Percentiles rank a stretch among this genome's conserved stretches.
These are phyloP conservation scores for Rhagoletis pomonella DNA, from an alignment of 1,140 invertebrate genomes.

Conservation along the genomic window DNA sequence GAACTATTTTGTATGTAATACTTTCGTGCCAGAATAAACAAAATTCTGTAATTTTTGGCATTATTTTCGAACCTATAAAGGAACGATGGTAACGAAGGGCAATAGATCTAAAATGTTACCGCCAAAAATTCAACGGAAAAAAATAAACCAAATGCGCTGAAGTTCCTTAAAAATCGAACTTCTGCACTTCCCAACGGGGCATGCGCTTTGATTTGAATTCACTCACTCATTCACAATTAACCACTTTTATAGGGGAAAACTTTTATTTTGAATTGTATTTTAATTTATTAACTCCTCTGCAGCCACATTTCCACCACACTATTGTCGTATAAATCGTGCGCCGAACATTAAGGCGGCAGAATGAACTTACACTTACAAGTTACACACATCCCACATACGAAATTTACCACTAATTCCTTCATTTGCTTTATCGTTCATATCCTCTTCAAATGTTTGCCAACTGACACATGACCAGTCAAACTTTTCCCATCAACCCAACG, in stretches of 20 bases:
- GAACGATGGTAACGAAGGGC: no score
- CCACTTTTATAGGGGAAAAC: conserved; percentile 23
- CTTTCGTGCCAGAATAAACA: no score
- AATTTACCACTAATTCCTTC: conserved; percentile 8
- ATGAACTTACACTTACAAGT: background rate
- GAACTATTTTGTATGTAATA: no score
- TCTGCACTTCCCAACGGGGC: no score
- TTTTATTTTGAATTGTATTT: conserved; percentile 15
- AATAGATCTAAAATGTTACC: no score
- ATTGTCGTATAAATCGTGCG: background rate
- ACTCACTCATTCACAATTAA: conserved; percentile 19
- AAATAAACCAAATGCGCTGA: no score
- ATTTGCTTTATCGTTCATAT: conserved; percentile 19
- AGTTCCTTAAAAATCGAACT: no score
- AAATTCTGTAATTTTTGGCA: no score
- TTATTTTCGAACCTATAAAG: no score
- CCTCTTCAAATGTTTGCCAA: conserved; percentile 3
- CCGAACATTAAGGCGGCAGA: background rate
- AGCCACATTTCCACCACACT: background rate
- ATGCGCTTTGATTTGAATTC: background rate
- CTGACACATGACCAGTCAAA: conserved; percentile 50
- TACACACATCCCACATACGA: background rate
- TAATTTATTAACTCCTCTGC: conserved; percentile 29
- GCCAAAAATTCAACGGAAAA: no score
- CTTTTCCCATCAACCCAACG: conserved; percentile 29